These are phyloP conservation scores for Pachyuromys duprasi DNA, from an alignment of 2,797 vertebrate genomes.

Conservation along the genomic window DNA sequence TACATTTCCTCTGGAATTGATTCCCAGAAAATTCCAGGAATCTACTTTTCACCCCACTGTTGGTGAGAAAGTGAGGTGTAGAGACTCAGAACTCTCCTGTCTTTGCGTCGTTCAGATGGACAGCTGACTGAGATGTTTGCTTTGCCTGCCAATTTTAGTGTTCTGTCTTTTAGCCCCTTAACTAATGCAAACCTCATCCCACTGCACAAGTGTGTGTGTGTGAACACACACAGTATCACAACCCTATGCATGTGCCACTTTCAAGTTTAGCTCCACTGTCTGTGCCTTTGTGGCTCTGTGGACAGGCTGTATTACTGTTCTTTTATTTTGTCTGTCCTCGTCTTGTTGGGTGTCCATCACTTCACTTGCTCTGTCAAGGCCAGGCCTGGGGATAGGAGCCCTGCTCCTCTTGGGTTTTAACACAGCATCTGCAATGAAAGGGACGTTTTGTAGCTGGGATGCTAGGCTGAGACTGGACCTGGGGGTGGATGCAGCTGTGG, in stretches of 20 bases:
- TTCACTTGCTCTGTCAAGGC: not conserved
- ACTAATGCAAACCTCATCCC: not conserved
- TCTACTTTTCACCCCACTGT: not conserved
- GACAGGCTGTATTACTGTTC: not conserved
- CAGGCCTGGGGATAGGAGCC: not conserved
- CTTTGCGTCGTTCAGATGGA: not conserved
- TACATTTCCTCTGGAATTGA: not conserved
- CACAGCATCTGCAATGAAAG: not conserved
- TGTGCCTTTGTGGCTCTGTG: not conserved
- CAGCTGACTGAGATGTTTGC: not conserved
- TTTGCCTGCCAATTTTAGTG: not conserved
- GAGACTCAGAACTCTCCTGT: not conserved
- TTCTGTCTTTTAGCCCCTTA: not conserved
- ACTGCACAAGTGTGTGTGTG: rapidly evolving
- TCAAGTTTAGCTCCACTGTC: not conserved
- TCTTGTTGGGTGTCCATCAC: not conserved
- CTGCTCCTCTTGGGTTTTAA: not conserved
- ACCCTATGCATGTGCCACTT: not conserved
- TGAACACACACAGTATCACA: not conserved
- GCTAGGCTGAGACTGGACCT: not conserved
- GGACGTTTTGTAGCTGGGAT: not conserved
- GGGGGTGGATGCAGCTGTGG: not conserved
- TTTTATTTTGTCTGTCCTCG: not conserved
- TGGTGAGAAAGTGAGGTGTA: constrained; percentile 10
- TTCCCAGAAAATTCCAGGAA: not conserved